Conservation (phyloP, 2,797 vertebrate genomes). For the Melanogrammus aeglefinus region DNA sequence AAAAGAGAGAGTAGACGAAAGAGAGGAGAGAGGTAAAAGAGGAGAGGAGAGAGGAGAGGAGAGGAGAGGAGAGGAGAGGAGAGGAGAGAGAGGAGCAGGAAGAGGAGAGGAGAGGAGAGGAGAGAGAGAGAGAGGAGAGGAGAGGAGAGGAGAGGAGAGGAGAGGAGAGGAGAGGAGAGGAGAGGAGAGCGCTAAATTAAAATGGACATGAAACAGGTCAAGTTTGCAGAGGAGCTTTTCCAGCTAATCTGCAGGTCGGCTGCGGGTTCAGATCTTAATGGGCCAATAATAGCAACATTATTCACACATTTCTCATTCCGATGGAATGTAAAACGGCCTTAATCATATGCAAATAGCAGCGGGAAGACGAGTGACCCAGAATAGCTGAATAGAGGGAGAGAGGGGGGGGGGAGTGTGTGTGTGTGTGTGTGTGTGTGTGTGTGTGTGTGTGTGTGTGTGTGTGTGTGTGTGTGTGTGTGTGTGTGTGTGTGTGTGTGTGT, state of each 20-base stretch:
- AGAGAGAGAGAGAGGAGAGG: too few relatives aligned
- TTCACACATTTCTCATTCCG: slow-evolving; percentile 92
- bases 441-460: slow-evolving; percentile 32
- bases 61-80: too few relatives aligned
- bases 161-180: slow-evolving; percentile 8
- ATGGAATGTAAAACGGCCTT: slow-evolving; percentile 92
- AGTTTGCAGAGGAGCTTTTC: slow-evolving; percentile 89
- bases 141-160: slow-evolving; percentile 51
- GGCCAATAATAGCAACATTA: slow-evolving; percentile 98
- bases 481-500: too few relatives aligned
- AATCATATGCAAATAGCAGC: slow-evolving; percentile 98
- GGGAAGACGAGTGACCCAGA: slow-evolving; percentile 83
- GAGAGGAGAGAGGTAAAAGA: not conserved
- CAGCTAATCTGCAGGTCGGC: slow-evolving; percentile 95
- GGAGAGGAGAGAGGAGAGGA: too few relatives aligned
- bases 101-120: too few relatives aligned
- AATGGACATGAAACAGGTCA: slow-evolving; percentile 96
- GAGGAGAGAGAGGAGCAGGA: too few relatives aligned
- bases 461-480: not conserved
- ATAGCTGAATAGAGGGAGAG: slow-evolving; percentile 79
- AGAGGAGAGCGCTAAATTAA: slow-evolving; percentile 81
- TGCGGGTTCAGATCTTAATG: slow-evolving; percentile 93
- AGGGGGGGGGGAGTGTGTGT: too few relatives aligned
- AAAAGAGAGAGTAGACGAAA: too few relatives aligned
- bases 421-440: not conserved